Conservation (phyloP, 1,140 invertebrate genomes). For the Drosophila burlai region DNA sequence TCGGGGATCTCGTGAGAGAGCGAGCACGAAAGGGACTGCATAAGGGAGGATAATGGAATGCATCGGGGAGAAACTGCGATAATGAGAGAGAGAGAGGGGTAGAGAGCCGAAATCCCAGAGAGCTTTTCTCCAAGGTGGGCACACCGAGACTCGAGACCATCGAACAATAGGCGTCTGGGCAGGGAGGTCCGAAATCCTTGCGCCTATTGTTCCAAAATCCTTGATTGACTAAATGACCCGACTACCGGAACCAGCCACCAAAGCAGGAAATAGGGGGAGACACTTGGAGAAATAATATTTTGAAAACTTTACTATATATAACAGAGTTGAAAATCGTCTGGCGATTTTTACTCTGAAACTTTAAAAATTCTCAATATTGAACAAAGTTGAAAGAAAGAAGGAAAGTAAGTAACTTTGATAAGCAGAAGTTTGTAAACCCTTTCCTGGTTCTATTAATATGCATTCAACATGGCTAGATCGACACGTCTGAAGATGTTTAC, state of each 20-base stretch:
- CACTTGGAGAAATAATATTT: constrained; percentile 11
- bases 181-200: constrained; percentile 19
- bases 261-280: constrained; percentile 16
- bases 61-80: constrained; percentile 7
- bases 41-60: constrained; percentile 47
- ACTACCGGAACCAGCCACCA: constrained; percentile 16
- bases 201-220: constrained; percentile 40
- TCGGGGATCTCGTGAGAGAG: constrained; percentile 19
- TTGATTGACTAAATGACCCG: constrained; percentile 61
- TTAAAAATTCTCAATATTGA: background rate
- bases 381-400: no score
- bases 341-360: background rate
- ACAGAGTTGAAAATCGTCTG: background rate
- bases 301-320: background rate
- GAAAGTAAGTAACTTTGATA: no score
- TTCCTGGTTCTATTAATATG: no score
- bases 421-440: no score
- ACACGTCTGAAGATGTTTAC: no score
- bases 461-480: no score
- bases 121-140: constrained; percentile 36
- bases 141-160: background rate
- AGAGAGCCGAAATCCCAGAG: background rate
- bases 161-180: constrained; percentile 51
- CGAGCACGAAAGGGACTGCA: constrained; percentile 27
- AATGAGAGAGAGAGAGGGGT: background rate